phyloP scores from a whole-genome alignment of 2,797 vertebrate species.

The Peromyscus nudipes region DNA sequence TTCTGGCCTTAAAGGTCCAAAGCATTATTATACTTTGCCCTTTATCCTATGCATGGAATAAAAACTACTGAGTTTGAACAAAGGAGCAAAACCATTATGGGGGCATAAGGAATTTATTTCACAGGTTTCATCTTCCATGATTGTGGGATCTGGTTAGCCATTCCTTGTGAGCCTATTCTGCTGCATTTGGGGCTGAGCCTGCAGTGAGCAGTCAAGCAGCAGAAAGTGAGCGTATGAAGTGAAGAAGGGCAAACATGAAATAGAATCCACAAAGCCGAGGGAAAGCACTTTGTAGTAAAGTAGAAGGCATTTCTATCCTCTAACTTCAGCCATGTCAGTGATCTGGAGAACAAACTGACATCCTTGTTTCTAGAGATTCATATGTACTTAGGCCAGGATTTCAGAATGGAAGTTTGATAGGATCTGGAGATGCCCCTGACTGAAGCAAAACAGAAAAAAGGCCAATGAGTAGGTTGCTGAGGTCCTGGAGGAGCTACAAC shows the following conservation, averaged over 20 bases:
- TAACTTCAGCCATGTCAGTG: background rate
- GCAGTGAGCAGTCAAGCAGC: background rate
- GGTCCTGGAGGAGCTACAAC: background rate
- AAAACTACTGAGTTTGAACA: constrained; percentile 12
- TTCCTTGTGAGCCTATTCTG: background rate
- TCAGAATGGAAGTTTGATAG: background rate
- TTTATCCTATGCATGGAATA: background rate
- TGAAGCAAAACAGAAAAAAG: background rate
- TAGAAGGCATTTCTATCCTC: background rate
- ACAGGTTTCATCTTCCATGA: background rate
- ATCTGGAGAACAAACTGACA: background rate
- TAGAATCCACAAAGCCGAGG: background rate
- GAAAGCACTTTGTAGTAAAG: background rate
- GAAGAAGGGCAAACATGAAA: background rate
- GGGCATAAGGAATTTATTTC: background rate
- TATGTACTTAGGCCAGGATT: background rate
- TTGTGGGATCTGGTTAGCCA: background rate
- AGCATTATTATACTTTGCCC: background rate
- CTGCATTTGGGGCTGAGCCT: background rate
- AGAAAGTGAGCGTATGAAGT: background rate
- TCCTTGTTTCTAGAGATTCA: background rate
- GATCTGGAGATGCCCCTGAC: background rate
- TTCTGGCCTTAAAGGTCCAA: background rate
- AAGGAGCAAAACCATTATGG: background rate
- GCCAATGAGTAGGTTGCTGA: background rate